These are phyloP conservation scores for Tetragonisca angustula DNA, from an alignment of 2,888 invertebrate genomes.

Conservation along the genomic window DNA sequence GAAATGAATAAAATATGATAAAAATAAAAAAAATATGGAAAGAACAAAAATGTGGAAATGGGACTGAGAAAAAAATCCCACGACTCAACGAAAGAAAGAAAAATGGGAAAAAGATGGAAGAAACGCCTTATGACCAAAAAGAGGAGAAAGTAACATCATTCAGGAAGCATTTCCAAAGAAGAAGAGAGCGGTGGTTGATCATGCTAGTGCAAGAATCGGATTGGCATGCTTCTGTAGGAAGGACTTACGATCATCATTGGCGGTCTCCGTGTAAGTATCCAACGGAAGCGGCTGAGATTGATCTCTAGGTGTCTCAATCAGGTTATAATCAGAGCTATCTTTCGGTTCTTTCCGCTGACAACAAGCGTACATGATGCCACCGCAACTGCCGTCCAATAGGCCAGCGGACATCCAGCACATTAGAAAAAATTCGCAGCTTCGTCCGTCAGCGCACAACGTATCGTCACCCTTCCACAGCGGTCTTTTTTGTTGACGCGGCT, in stretches of 20 bases:
- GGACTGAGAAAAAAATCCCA: neutral
- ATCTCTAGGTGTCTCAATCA: conserved; percentile 80
- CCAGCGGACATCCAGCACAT: conserved; percentile 96
- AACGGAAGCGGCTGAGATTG: conserved; percentile 79
- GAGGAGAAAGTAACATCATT: neutral
- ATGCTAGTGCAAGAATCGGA: conserved; percentile 60
- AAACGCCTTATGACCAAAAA: neutral
- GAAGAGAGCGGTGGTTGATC: conserved; percentile 24
- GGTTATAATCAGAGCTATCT: conserved; percentile 81
- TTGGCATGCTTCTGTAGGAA: conserved; percentile 80
- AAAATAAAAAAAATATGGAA: neutral
- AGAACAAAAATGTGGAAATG: neutral
- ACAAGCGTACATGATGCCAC: conserved; percentile 93
- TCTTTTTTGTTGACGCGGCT: conserved; percentile 82
- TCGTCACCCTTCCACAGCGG: conserved; percentile 84
- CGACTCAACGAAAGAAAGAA: neutral
- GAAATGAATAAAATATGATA: no score
- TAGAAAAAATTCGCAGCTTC: conserved; percentile 95
- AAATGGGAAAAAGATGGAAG: neutral
- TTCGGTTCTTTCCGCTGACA: conserved; percentile 88
- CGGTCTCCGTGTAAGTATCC: conserved; percentile 86
- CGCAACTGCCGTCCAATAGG: conserved; percentile 93
- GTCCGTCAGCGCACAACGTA: conserved; percentile 88
- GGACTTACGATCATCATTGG: conserved; percentile 87
- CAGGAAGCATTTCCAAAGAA: neutral